phyloP scores from a whole-genome alignment of 2,888 invertebrate species.

The Ectemnius cavifrons region DNA sequence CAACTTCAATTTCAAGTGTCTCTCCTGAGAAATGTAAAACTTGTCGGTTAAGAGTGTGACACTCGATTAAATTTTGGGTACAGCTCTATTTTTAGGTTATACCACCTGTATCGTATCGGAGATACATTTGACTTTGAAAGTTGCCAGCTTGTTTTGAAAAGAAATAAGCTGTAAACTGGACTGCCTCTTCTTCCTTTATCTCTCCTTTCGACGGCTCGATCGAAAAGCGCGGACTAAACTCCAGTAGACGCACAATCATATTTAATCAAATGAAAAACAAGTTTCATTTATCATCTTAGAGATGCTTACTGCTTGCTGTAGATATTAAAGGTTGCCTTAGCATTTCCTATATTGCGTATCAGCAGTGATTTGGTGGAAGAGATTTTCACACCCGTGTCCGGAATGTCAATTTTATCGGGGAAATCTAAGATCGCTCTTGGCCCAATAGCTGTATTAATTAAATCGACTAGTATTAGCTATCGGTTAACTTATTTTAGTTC shows the following conservation, averaged over 20 bases:
- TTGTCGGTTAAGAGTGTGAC: not conserved
- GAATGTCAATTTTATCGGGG: slow-evolving; percentile 80
- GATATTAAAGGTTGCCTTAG: slow-evolving; percentile 79
- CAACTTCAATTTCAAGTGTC: slow-evolving; percentile 77
- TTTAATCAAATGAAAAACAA: too few relatives aligned
- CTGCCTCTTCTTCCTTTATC: slow-evolving; percentile 78
- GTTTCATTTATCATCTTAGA: too few relatives aligned
- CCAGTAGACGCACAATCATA: not conserved
- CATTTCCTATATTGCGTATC: slow-evolving; percentile 80
- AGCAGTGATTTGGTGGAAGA: slow-evolving; percentile 78
- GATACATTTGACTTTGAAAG: slow-evolving; percentile 72
- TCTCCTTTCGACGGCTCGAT: slow-evolving; percentile 80
- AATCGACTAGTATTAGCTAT: too few relatives aligned
- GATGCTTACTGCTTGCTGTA: too few relatives aligned
- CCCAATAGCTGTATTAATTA: slow-evolving; percentile 77
- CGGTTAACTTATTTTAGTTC: too few relatives aligned
- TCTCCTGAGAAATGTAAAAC: slow-evolving; percentile 76
- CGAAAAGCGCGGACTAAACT: slow-evolving; percentile 78
- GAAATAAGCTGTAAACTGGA: slow-evolving; percentile 80
- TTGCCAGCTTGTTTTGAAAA: slow-evolving; percentile 79
- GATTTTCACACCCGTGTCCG: slow-evolving; percentile 80
- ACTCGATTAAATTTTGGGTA: not conserved
- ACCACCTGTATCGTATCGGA: slow-evolving; percentile 76
- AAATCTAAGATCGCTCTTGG: slow-evolving; percentile 81
- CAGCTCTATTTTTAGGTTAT: not conserved